Percentiles rank a stretch among this genome's conserved stretches.
These are phyloP conservation scores for Gobio gobio DNA, from an alignment of 2,113 vertebrate genomes.

Conservation along the genomic window DNA sequence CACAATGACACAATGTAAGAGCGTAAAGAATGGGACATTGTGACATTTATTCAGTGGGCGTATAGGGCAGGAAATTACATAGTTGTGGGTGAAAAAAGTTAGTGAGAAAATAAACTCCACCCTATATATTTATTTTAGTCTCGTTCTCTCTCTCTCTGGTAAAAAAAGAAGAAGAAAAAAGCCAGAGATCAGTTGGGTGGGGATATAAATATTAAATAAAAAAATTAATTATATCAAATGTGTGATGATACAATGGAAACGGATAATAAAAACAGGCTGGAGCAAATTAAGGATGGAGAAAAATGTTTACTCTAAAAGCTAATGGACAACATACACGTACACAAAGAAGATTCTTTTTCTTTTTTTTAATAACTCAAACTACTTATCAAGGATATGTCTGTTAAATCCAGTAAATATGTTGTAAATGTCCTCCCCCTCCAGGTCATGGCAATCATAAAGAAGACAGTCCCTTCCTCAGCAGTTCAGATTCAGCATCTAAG, in stretches of 20 bases:
- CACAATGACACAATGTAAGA: neutral
- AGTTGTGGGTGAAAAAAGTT: neutral
- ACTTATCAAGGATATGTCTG: neutral
- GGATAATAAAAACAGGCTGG: neutral
- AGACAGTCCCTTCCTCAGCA: slow-evolving; percentile 90
- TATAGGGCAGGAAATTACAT: neutral
- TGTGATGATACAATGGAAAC: neutral
- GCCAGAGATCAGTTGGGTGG: neutral
- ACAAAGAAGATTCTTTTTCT: too few species aligned
- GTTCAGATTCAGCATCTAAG: slow-evolving; percentile 78
- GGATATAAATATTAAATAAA: neutral
- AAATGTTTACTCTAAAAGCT: neutral
- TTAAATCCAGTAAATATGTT: neutral
- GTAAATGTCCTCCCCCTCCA: slow-evolving; percentile 59
- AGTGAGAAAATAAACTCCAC: neutral
- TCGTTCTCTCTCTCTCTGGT: neutral
- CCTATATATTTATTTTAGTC: neutral
- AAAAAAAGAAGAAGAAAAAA: neutral
- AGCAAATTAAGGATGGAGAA: neutral
- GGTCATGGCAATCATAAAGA: slow-evolving; percentile 93
- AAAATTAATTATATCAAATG: neutral
- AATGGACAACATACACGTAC: neutral
- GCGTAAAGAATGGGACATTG: neutral
- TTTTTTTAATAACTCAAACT: too few species aligned
- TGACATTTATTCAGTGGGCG: neutral